These are phyloP conservation scores for Takifugu ocellatus DNA, from an alignment of 2,797 vertebrate species.

Conservation along the genomic window DNA sequence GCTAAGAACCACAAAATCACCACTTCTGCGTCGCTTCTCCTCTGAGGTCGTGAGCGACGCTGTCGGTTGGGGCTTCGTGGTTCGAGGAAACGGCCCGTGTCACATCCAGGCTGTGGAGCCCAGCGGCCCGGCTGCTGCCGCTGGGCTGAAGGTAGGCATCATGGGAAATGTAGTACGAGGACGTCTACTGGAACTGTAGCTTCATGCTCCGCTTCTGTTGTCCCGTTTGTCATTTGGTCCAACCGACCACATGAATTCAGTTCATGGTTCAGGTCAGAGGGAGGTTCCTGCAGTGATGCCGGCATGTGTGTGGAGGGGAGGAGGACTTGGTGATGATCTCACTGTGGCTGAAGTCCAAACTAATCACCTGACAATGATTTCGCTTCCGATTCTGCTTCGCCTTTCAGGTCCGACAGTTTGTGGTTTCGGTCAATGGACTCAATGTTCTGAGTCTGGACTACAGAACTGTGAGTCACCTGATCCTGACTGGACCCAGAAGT, in stretches of 20 bases:
- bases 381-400: too few relatives aligned
- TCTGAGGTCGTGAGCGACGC: conserved; percentile 82
- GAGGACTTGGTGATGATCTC: too few relatives aligned
- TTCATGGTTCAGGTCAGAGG: too few relatives aligned
- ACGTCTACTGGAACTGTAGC: conserved; percentile 5
- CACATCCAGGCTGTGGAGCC: conserved; percentile 91
- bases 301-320: too few relatives aligned
- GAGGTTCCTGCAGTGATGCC: too few relatives aligned
- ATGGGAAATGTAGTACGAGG: conserved; percentile 8
- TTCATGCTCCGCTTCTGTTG: neutral
- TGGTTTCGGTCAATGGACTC: conserved; percentile 86
- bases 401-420: conserved; percentile 86
- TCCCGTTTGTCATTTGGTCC: neutral
- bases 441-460: conserved; percentile 87
- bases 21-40: neutral
- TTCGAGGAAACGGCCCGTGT: conserved; percentile 83
- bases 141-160: conserved; percentile 84
- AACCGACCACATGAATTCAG: too few relatives aligned
- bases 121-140: conserved; percentile 80
- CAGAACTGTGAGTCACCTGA: conserved; percentile 87
- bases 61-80: conserved; percentile 90
- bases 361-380: too few relatives aligned
- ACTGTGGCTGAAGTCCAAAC: neutral
- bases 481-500: conserved; percentile 86
- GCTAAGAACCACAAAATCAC: neutral